Evolutionary conservation across 1,140 invertebrate genomes (phyloP), one percentile per base, ranked within the genome.

Genomic region (Drosophila cardini): DNA sequence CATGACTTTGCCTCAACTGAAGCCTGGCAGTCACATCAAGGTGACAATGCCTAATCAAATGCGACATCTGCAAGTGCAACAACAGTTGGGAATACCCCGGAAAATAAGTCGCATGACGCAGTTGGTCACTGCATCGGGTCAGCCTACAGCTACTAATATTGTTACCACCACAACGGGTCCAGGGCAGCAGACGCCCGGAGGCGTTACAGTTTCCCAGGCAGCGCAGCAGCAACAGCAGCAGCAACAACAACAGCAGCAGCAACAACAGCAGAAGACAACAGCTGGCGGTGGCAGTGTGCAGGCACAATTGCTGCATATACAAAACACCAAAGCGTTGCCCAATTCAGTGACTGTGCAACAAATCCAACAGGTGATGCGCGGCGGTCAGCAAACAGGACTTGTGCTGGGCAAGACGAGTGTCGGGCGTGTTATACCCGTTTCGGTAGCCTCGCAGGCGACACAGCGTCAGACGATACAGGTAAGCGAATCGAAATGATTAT

Each of bases 321-420:
- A 92, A 21, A 92, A 91, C 63, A 87, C 86, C 1, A 96, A 96
- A 90, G 93, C 94, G 11, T 42, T 95, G 36, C 93, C 94, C 0
- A 92, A 94, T 1, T 94, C 95, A 2, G 94, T 96, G 91, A 96
- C 95, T 0, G 94, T 97, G 50, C 96, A 97, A 78, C 96, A 97
- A 78, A 94, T 97, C 30, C 95, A 96, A 68, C 96, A 96, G 84
- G 95, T 96, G 15, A 95, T 96, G 86, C 95, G 96, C 56, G 94
- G 94, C 50, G 94, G 94, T 0, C 93, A 92, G 53, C 91, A 78
- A 45, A 86, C 90, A 1, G 85, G 85, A 43, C 76, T 91, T n/a
- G 87, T 92, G 48, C 61, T 92, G 18, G 89, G 91, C 48, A 92
- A 92, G 57, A 89, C 91, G 0, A 90, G 91, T 65, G 91, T 92